phyloP scores from a whole-genome alignment of 2,113 vertebrate species.

The Scartelaos histophorus region DNA sequence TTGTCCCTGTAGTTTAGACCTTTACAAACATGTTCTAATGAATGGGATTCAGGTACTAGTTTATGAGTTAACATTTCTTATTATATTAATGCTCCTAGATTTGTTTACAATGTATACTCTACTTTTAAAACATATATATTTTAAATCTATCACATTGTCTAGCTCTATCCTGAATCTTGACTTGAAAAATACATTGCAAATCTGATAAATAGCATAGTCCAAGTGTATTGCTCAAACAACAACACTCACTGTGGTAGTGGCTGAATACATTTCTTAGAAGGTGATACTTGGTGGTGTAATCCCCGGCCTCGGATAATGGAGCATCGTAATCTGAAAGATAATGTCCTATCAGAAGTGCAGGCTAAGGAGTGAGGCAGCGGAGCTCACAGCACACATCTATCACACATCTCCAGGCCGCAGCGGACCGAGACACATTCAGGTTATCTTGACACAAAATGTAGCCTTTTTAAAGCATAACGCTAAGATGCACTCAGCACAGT shows the following conservation, averaged over 20 bases:
- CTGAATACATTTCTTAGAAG: slow-evolving; percentile 84
- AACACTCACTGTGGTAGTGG: slow-evolving; percentile 78
- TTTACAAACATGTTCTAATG: no score
- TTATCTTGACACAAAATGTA: slow-evolving; percentile 59
- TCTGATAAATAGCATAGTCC: not conserved
- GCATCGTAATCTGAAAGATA: slow-evolving; percentile 89
- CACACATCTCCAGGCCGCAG: slow-evolving; percentile 60
- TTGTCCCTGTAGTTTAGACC: no score
- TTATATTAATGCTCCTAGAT: no score
- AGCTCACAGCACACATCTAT: slow-evolving; percentile 51
- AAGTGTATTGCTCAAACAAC: slow-evolving; percentile 20
- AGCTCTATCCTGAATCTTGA: not conserved
- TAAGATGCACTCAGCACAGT: slow-evolving; percentile 25
- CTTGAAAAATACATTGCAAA: not conserved
- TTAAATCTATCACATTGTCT: no score
- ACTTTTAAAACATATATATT: no score
- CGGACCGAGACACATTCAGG: slow-evolving; percentile 42
- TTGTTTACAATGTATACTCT: no score
- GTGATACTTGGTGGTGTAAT: slow-evolving; percentile 88
- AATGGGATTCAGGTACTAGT: no score
- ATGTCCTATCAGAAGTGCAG: slow-evolving; percentile 67
- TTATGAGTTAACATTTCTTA: no score
- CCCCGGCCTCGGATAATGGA: slow-evolving; percentile 88
- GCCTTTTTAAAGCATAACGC: slow-evolving; percentile 28
- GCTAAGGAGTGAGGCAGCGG: slow-evolving; percentile 42